Base-by-base conservation (phyloP, 2,113 vertebrate genomes). In the Neoarius graeffei region DNA sequence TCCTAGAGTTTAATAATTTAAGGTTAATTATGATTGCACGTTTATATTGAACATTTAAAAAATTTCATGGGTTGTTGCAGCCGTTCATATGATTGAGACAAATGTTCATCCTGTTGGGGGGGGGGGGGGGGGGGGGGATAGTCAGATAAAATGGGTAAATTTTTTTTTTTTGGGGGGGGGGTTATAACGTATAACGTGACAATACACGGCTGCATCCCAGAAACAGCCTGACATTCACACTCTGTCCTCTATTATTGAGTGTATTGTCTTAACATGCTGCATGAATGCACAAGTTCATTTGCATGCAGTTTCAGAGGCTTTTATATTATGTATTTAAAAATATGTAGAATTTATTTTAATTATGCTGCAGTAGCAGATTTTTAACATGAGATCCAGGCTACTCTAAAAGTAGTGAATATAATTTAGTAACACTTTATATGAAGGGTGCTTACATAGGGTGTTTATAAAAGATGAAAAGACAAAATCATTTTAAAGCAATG, bases 201-300 rank as follows among this genome's bases (percentile, higher is more conserved):
- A 85, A 74, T 20, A n/a, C 83, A 35, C 17, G 48, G 19, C 85
- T 91, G 85, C 89, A 88, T 91, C 88, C 89, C 90, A 86, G 89
- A 91, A 90, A 93, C 90, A 92, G 91, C 80, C 80, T 91, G 88
- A 91, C 90, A 87, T 91, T 92, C 88, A 88, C 89, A 50, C 82
- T 85, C 86, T 90, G 83, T 91, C 90, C 85, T 89, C 91, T 88
- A 92, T 93, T 93, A 94, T 86, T 25, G 86, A 89, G 62, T 86
- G 87, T 90, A 87, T 88, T 52, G 86, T 93, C 89, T 90, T 95
- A 93, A 94, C 93, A 94, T 90, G 93, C 91, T 89, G 91, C 81
- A 80, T 92, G 90, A 84, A 91, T 91, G 90, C 92, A 93, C 90
- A 87, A 91, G 91, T 91, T 94, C 90, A 93, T 95, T 93, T 93